phyloP scores from a whole-genome alignment of 2,113 vertebrate species.

The Neoarius graeffei region DNA sequence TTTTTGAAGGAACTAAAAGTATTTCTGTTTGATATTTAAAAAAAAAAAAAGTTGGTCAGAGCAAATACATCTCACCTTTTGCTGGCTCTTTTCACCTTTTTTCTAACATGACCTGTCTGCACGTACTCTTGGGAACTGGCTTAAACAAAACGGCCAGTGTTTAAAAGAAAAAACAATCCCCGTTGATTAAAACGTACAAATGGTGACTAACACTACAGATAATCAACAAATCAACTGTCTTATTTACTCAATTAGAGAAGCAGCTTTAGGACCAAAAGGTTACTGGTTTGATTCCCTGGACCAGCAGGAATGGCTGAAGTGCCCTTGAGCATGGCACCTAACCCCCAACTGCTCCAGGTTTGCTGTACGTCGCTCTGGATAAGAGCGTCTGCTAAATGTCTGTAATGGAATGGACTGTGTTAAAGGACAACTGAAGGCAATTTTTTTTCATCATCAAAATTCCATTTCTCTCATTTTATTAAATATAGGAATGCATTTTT shows the following conservation, averaged over 20 bases:
- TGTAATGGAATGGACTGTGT: too few relatives aligned
- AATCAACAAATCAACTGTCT: background rate
- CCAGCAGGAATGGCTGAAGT: too few relatives aligned
- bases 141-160: background rate
- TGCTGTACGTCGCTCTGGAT: too few relatives aligned
- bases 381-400: too few relatives aligned
- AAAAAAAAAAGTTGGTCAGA: conserved; percentile 27
- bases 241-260: background rate
- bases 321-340: too few relatives aligned
- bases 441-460: too few relatives aligned
- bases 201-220: background rate
- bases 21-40: conserved; percentile 20
- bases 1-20: conserved; percentile 34
- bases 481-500: too few relatives aligned
- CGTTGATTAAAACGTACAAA: background rate
- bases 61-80: background rate
- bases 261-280: too few relatives aligned
- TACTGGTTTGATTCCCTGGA: too few relatives aligned
- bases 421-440: too few relatives aligned
- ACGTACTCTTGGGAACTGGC: background rate
- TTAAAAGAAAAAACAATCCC: background rate
- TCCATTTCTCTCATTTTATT: background rate
- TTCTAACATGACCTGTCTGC: conserved; percentile 11
- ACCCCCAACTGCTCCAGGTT: too few relatives aligned
- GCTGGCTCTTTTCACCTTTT: background rate